phyloP scores from a whole-genome alignment of 1,140 invertebrate species.

The Papilio polyxenes region DNA sequence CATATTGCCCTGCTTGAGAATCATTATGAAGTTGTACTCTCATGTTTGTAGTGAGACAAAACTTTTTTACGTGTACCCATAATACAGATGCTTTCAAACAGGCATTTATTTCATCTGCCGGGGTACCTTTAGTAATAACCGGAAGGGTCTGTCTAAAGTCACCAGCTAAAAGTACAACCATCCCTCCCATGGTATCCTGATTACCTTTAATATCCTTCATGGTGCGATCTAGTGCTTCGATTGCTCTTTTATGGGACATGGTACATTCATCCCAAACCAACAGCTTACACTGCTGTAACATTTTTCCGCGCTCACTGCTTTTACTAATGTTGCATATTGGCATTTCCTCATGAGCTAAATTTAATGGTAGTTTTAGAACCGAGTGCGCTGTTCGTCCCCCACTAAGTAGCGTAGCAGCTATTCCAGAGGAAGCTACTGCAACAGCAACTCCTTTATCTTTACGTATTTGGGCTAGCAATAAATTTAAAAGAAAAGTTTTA shows the following conservation, averaged over 20 bases:
- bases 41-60: too few species aligned
- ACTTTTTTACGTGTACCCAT: background rate
- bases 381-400: conserved; percentile 81
- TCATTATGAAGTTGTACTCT: too few species aligned
- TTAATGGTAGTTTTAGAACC: conserved; percentile 67
- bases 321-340: conserved; percentile 49
- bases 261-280: conserved; percentile 71
- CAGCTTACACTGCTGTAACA: conserved; percentile 57
- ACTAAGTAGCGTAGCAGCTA: conserved; percentile 79
- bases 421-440: conserved; percentile 80
- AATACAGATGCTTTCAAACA: conserved; percentile 36
- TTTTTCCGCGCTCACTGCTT: conserved; percentile 44
- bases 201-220: conserved; percentile 58
- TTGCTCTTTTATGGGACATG: conserved; percentile 58
- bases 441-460: conserved; percentile 64
- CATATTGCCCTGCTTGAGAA: too few species aligned
- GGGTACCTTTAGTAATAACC: conserved; percentile 68
- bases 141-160: conserved; percentile 81
- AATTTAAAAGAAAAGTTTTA: conserved; percentile 71
- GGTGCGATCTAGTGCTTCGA: conserved; percentile 63
- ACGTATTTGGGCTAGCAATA: conserved; percentile 62
- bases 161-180: conserved; percentile 56
- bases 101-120: conserved; percentile 74
- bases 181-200: conserved; percentile 44
- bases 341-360: conserved; percentile 50